Evolutionary conservation across 1,140 invertebrate species (phyloP).

Genomic region (Drosophila paulistorum): DNA sequence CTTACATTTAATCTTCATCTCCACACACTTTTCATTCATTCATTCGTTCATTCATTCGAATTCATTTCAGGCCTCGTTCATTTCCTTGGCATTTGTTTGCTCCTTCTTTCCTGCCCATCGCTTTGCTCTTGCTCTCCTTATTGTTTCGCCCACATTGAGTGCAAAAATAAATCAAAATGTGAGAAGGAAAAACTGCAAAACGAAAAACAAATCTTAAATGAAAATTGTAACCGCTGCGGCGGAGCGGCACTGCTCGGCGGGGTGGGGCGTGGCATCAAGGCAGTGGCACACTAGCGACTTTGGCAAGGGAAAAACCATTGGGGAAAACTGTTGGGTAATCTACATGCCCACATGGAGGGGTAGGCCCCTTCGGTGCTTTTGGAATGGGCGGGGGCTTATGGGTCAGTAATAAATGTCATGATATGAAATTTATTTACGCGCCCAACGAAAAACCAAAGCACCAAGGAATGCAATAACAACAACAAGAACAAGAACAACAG

Average conservation of each 20-base stretch:
- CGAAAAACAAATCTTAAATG: conserved; percentile 77
- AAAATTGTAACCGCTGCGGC: conserved; percentile 71
- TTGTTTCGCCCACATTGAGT: conserved; percentile 50
- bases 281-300: background rate
- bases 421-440: conserved; percentile 80
- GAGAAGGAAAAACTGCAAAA: conserved; percentile 37
- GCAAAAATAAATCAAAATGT: conserved; percentile 77
- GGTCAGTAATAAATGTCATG: conserved; percentile 80
- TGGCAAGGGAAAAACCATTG: conserved; percentile 41
- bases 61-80: conserved; percentile 64
- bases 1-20: conserved; percentile 75
- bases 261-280: no score
- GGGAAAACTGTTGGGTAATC: conserved; percentile 42
- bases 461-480: conserved; percentile 70
- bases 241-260: background rate
- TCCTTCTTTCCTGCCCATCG: conserved; percentile 35
- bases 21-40: conserved; percentile 56
- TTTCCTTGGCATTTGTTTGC: conserved; percentile 63
- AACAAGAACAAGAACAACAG: conserved; percentile 6
- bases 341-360: conserved; percentile 22
- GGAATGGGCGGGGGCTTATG: conserved; percentile 55
- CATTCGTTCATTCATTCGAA: conserved; percentile 52
- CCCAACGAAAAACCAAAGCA: conserved; percentile 72
- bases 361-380: background rate
- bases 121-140: conserved; percentile 23